Evolutionary conservation across 2,113 vertebrate genomes (phyloP).

Genomic region (Orthonyx spaldingii): DNA sequence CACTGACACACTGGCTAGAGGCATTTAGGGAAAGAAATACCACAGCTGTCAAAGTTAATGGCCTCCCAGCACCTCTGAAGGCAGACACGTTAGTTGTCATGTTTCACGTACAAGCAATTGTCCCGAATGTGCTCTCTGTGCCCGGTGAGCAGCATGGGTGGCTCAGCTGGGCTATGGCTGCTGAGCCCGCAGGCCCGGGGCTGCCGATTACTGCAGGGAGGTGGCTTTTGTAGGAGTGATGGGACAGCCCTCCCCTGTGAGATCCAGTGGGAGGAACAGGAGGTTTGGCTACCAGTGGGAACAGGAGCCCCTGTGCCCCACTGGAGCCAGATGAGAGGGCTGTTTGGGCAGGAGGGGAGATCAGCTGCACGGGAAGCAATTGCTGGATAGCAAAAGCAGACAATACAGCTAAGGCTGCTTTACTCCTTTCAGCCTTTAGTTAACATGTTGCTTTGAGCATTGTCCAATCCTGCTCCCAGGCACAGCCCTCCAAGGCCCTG

Average conservation of each 20-base stretch:
- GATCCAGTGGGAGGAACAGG: background rate
- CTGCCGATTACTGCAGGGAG: rapidly evolving
- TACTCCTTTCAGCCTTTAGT: background rate
- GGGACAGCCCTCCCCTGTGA: rapidly evolving
- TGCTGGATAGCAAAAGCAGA: background rate
- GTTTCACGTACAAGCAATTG: background rate
- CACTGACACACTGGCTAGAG: background rate
- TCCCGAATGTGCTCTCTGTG: background rate
- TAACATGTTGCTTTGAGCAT: background rate
- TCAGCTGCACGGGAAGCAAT: background rate
- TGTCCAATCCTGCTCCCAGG: background rate
- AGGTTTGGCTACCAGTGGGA: background rate
- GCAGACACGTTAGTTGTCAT: background rate
- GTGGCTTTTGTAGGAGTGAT: background rate
- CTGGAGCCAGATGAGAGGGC: background rate
- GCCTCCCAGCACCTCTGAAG: background rate
- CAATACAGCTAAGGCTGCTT: background rate
- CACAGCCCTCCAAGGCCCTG: background rate
- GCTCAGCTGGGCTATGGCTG: background rate
- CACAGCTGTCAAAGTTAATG: background rate
- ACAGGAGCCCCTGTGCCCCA: background rate
- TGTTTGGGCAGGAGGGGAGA: background rate
- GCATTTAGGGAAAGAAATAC: background rate
- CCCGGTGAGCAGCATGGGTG: background rate
- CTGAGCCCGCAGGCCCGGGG: rapidly evolving